Evolutionary conservation across 2,888 invertebrate species (phyloP).

Genomic region (Eupithecia tripunctaria): DNA sequence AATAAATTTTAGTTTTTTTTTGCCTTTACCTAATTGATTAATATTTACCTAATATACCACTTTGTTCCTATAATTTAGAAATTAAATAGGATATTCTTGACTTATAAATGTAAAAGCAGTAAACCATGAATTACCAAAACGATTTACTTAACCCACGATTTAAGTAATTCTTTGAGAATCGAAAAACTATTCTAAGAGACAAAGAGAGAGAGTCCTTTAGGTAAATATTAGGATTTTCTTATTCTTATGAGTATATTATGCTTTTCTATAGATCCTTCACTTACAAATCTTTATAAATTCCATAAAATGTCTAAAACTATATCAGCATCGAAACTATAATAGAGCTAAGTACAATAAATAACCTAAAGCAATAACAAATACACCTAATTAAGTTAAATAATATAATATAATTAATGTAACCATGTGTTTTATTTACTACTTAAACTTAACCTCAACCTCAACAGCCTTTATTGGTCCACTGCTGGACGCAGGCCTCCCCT

Average conservation of each 20-base stretch:
- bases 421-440: conserved; percentile 58
- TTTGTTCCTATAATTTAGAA: conserved; percentile 7
- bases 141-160: not conserved
- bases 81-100: not conserved
- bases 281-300: conserved; percentile 11
- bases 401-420: conserved; percentile 58
- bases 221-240: not conserved
- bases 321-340: conserved; percentile 50
- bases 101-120: not conserved
- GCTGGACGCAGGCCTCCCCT: too few relatives aligned
- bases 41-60: not conserved
- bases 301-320: conserved; percentile 24
- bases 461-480: too few relatives aligned
- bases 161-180: conserved; percentile 6
- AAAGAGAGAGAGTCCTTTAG: not conserved
- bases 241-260: conserved; percentile 5
- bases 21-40: not conserved
- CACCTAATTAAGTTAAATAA: conserved; percentile 51
- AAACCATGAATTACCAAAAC: not conserved
- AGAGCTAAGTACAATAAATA: conserved; percentile 77
- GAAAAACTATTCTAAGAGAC: conserved; percentile 3
- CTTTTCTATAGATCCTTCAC: conserved; percentile 9
- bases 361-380: conserved; percentile 60
- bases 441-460: not conserved
- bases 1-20: not conserved